A percentile compares a stretch with the other conserved stretches of the same genome.
Evolutionary conservation across 2,888 invertebrate genomes (phyloP).

Genomic region (Phania funesta): DNA sequence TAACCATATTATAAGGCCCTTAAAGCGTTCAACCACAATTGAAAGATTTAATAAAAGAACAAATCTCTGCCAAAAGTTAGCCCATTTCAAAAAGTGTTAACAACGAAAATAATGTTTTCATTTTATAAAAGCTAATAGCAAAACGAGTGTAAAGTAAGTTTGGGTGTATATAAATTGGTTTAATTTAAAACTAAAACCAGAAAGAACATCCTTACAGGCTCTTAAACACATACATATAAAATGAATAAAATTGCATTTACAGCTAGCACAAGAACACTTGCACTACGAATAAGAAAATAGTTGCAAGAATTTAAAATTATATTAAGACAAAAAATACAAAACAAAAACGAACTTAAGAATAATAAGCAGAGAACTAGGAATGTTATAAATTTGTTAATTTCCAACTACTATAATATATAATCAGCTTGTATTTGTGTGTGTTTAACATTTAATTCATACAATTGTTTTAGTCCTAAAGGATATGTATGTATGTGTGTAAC

Average conservation of each 20-base stretch:
- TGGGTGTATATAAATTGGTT: neutral
- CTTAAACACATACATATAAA: neutral
- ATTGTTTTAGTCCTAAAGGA: neutral
- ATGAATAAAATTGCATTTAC: conserved; percentile 37
- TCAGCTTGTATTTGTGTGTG: conserved; percentile 12
- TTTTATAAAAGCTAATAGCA: conserved; percentile 4
- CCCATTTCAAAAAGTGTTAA: conserved; percentile 46
- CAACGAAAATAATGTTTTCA: conserved; percentile 6
- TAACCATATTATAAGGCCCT: neutral
- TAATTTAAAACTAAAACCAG: neutral
- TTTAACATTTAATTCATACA: neutral
- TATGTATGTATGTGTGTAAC: neutral
- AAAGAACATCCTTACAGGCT: neutral
- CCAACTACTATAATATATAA: neutral
- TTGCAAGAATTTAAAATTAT: conserved; percentile 17
- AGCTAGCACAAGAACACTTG: neutral
- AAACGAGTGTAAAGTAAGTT: neutral
- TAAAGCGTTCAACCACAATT: neutral
- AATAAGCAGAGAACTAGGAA: neutral
- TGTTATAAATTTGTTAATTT: conserved; percentile 54
- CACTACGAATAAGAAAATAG: neutral
- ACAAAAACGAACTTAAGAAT: neutral
- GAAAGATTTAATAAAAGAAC: neutral
- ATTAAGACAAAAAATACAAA: conserved; percentile 12
- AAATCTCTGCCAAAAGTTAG: conserved; percentile 30